A percentile compares a stretch with the other conserved stretches of the same genome.
phyloP scores from a whole-genome alignment of 2,888 invertebrate genomes.

The Nemotelus nigrinus region DNA sequence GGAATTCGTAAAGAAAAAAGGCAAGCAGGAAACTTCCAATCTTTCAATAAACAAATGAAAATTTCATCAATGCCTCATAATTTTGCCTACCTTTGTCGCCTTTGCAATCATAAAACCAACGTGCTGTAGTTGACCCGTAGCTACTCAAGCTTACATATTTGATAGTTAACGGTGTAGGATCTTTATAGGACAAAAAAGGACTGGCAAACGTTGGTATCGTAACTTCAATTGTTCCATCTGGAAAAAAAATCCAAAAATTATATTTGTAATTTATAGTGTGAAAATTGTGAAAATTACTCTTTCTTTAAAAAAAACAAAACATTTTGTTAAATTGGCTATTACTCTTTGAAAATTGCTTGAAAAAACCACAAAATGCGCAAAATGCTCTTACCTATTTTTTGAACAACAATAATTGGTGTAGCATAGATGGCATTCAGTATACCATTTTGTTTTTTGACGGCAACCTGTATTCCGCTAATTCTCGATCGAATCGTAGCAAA shows the following conservation, averaged over 20 bases:
- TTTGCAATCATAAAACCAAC: constrained; percentile 75
- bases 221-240: constrained; percentile 72
- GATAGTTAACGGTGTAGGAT: constrained; percentile 70
- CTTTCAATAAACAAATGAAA: background rate
- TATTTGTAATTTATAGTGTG: background rate
- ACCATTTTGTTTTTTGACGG: constrained; percentile 68
- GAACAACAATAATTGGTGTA: constrained; percentile 74
- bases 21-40: background rate
- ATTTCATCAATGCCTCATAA: background rate
- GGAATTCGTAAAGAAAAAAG: too few species aligned
- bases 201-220: constrained; percentile 71
- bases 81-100: constrained; percentile 58
- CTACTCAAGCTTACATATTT: constrained; percentile 76
- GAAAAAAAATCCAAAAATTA: constrained; percentile 45
- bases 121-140: constrained; percentile 73
- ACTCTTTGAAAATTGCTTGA: background rate
- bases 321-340: background rate
- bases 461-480: constrained; percentile 69
- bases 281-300: background rate
- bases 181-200: constrained; percentile 71
- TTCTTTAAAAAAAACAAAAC: background rate
- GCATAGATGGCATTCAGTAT: constrained; percentile 72
- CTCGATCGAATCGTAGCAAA: constrained; percentile 74
- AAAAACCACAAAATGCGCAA: background rate
- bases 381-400: constrained; percentile 66